phyloP scores from a whole-genome alignment of 2,888 invertebrate genomes.

The Stenodema calcarata region DNA sequence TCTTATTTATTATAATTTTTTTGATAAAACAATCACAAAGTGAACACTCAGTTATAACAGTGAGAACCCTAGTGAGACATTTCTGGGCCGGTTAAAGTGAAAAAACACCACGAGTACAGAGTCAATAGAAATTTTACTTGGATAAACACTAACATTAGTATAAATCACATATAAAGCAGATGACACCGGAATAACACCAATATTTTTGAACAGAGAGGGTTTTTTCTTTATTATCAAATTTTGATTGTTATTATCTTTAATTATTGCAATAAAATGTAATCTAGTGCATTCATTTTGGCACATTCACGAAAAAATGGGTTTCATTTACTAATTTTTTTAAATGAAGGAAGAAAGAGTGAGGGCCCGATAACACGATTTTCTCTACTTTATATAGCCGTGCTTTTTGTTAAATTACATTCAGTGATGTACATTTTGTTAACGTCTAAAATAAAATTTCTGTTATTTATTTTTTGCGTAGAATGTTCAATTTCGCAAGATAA shows the following conservation, averaged over 20 bases:
- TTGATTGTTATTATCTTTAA: conserved; percentile 45
- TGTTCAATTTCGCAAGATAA: background rate
- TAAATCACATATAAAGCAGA: conserved; percentile 39
- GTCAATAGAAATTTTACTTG: conserved; percentile 27
- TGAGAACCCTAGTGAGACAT: conserved; percentile 35
- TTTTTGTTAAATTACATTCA: background rate
- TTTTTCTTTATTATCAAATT: conserved; percentile 36
- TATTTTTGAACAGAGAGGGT: background rate
- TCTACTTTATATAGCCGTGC: conserved; percentile 18
- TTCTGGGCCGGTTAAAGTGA: conserved; percentile 26
- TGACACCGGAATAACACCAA: conserved; percentile 36
- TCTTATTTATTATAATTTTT: background rate
- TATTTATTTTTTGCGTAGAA: background rate
- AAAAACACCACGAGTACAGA: conserved; percentile 27
- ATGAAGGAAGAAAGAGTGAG: background rate
- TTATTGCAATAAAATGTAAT: conserved; percentile 41
- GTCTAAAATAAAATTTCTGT: background rate
- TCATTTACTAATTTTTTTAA: background rate
- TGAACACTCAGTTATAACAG: conserved; percentile 47
- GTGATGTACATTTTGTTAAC: background rate
- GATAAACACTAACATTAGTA: conserved; percentile 26
- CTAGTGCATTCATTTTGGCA: conserved; percentile 39
- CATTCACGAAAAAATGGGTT: conserved; percentile 20
- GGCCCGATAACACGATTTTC: background rate
- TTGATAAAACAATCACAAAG: conserved; percentile 37